phyloP scores from a whole-genome alignment of 2,888 invertebrate genomes.

The Heteropelma amictum region DNA sequence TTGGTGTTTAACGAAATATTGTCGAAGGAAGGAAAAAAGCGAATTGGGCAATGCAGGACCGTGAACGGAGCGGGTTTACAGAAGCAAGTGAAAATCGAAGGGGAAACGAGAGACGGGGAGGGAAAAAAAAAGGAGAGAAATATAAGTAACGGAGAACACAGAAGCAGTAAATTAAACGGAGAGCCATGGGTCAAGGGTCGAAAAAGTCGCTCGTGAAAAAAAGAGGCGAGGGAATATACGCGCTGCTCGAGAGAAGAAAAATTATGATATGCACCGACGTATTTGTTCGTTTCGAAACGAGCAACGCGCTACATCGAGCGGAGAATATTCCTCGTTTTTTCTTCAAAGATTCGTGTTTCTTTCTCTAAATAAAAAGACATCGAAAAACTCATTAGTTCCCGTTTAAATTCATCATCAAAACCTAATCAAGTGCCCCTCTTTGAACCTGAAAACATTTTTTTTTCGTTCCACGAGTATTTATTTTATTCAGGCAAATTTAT shows the following conservation, averaged over 20 bases:
- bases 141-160: slow-evolving; percentile 19
- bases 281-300: slow-evolving; percentile 43
- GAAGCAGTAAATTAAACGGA: slow-evolving; percentile 64
- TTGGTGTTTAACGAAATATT: too few relatives aligned
- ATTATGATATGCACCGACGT: slow-evolving; percentile 49
- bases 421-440: slow-evolving; percentile 34
- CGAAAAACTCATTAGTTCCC: slow-evolving; percentile 56
- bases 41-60: slow-evolving; percentile 41
- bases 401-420: slow-evolving; percentile 46
- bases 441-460: too few relatives aligned
- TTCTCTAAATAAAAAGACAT: too few relatives aligned
- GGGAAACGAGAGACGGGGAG: neutral
- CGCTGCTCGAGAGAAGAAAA: slow-evolving; percentile 36
- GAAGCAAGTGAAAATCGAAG: slow-evolving; percentile 12
- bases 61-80: neutral
- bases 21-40: too few relatives aligned
- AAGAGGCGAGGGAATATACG: slow-evolving; percentile 48
- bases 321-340: slow-evolving; percentile 57
- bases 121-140: neutral
- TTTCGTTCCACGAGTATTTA: too few relatives aligned
- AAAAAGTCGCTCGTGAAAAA: slow-evolving; percentile 34
- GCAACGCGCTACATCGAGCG: slow-evolving; percentile 61
- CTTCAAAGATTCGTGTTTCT: too few relatives aligned
- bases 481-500: too few relatives aligned
- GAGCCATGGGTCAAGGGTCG: slow-evolving; percentile 65